Conservation (phyloP, 2,797 vertebrate species). For the Leptatherina wallacei region DNA sequence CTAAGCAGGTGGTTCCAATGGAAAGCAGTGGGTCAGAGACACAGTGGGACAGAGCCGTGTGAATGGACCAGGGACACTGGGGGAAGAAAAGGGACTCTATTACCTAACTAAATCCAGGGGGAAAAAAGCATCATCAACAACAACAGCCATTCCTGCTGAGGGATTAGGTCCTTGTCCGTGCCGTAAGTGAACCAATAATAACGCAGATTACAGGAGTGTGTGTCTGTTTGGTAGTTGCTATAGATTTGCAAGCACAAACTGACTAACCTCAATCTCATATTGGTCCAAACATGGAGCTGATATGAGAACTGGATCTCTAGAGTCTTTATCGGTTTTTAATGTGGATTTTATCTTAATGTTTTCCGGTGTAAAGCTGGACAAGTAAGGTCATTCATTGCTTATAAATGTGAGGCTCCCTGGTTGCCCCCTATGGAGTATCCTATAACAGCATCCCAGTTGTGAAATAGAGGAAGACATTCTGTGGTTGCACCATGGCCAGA, state of each 20-base stretch:
- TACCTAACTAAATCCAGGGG: conserved; percentile 69
- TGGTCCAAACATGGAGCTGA: conserved; percentile 29
- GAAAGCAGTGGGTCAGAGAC: conserved; percentile 37
- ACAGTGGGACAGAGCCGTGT: conserved; percentile 48
- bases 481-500: conserved; percentile 44
- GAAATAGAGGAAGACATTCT: conserved; percentile 58
- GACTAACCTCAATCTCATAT: conserved; percentile 47
- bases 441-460: conserved; percentile 65
- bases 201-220: conserved; percentile 74
- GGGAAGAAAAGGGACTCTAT: conserved; percentile 63
- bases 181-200: conserved; percentile 83
- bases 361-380: conserved; percentile 29
- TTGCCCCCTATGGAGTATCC: conserved; percentile 57
- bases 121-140: conserved; percentile 33
- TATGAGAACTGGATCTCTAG: conserved; percentile 7
- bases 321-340: conserved; percentile 32
- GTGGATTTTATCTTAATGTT: conserved; percentile 32
- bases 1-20: conserved; percentile 70
- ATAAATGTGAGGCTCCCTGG: conserved; percentile 36
- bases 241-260: conserved; percentile 37
- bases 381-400: conserved; percentile 43
- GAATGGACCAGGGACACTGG: conserved; percentile 70
- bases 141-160: conserved; percentile 67
- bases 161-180: conserved; percentile 72
- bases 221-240: conserved; percentile 41